phyloP scores from a whole-genome alignment of 2,888 invertebrate species.

The Aporophyla lueneburgensis region DNA sequence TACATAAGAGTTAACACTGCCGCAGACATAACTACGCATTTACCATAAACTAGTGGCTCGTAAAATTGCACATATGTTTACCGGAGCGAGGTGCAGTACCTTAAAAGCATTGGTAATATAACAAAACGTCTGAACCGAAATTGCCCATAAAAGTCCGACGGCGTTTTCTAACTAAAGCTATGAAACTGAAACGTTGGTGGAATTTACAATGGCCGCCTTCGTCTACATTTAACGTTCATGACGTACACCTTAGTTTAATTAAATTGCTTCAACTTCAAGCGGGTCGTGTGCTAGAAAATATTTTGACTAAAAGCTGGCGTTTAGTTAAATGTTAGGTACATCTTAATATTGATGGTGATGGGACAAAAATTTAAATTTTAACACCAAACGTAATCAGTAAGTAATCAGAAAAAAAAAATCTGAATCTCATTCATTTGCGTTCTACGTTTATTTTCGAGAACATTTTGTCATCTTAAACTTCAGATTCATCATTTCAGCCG shows the following conservation, averaged over 20 bases:
- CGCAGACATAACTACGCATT: conserved; percentile 84
- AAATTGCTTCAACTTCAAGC: conserved; percentile 81
- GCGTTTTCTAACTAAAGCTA: conserved; percentile 90
- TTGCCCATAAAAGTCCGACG: conserved; percentile 90
- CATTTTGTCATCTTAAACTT: not conserved
- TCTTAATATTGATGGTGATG: conserved; percentile 2
- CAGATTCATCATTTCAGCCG: too few species aligned
- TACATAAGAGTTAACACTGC: conserved; percentile 77
- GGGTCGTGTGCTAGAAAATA: conserved; percentile 64
- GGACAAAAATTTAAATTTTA: not conserved
- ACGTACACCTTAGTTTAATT: conserved; percentile 89
- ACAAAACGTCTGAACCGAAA: conserved; percentile 91
- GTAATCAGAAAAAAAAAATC: not conserved
- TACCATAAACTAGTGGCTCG: conserved; percentile 87
- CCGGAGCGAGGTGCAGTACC: conserved; percentile 89
- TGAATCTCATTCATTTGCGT: not conserved
- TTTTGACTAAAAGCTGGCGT: conserved; percentile 61
- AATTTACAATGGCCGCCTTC: conserved; percentile 89
- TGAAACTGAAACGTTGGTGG: conserved; percentile 89
- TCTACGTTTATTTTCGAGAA: not conserved
- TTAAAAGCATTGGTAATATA: conserved; percentile 91
- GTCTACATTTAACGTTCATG: conserved; percentile 89
- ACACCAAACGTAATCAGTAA: not conserved
- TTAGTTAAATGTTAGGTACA: not conserved
- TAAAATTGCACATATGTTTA: conserved; percentile 90